Evolutionary conservation across 2,113 vertebrate genomes (phyloP).

Genomic region (Orycteropus afer): DNA sequence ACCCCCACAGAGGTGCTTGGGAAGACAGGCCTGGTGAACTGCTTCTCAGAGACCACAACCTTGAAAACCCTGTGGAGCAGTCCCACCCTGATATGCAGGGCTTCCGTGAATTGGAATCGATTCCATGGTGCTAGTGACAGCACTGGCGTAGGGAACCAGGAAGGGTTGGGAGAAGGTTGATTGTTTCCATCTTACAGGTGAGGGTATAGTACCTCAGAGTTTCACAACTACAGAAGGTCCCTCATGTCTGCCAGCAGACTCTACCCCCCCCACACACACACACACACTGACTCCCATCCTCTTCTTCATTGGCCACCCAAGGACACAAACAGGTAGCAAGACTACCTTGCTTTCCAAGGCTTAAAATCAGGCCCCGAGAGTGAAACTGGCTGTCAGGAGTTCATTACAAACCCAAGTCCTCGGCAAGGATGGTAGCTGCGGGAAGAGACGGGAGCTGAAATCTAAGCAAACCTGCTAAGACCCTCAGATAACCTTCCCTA

Average conservation of each 20-base stretch:
- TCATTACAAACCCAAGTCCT: slow-evolving; percentile 12
- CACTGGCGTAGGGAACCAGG: background rate
- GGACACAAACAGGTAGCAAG: background rate
- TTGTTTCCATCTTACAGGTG: background rate
- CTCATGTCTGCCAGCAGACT: background rate
- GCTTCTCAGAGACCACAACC: background rate
- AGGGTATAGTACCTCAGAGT: background rate
- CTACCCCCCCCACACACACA: background rate
- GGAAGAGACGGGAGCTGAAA: background rate
- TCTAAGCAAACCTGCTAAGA: slow-evolving; percentile 21
- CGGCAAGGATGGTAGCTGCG: background rate
- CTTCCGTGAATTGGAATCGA: background rate
- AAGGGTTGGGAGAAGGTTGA: background rate
- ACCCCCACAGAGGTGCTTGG: background rate
- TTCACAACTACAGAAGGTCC: background rate
- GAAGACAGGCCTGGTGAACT: background rate
- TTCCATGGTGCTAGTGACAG: rapidly evolving
- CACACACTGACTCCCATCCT: background rate
- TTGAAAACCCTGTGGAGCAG: background rate
- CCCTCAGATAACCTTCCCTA: background rate
- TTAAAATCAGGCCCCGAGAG: background rate
- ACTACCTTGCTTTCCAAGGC: background rate
- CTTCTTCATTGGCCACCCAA: background rate
- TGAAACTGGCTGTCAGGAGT: background rate
- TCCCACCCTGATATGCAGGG: background rate